Evolutionary conservation across 2,113 vertebrate genomes (phyloP), one percentile per base, ranked within the genome.

Genomic region (Heterotis niloticus): DNA sequence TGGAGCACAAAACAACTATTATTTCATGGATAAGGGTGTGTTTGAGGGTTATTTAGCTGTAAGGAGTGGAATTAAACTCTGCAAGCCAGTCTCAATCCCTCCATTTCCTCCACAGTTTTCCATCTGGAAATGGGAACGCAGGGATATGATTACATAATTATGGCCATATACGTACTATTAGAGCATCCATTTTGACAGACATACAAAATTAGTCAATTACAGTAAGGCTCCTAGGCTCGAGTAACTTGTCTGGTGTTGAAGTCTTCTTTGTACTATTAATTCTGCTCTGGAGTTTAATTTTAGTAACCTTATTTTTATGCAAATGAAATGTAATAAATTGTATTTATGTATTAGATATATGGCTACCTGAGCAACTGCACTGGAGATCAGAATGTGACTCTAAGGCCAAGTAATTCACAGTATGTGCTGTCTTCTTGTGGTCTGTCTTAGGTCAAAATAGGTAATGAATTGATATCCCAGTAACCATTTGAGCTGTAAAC

Each of bases 141-240:
- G 64, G 23, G 64, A 65, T 65, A 23, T 23, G n/a, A 65, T 65
- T 65, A 65, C 64, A 65, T 65, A 20, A 23, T 65, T 65, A 65
- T n/a, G 18, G 64, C 18, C 64, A 65, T 65, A 23, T 65, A 44
- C 7, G 34, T 44, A n/a, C 64, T 23, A 65, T 65, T 65, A 65
- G 5, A 23, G 64, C 4, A 3, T 65, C n/a, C n/a, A 23, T 65
- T 65, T 65, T 65, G 64, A 65, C 64, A 65, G 64, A 65, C 64
- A 65, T 18, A 23, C 64, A 65, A 10, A 65, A 65, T 65, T 65
- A 7, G 64, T n/a, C 16, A 65, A 65, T 65, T 65, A 65, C 1
- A 4, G n/a, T 23, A 62, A 20, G 64, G 18, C n/a, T n/a, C n/a
- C 64, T 18, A 65, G 64, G 64, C 64, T 65, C 64, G 4, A 23